Percentiles rank a stretch among this genome's conserved stretches.
These are phyloP conservation scores for Anguilla obscura DNA, from an alignment of 2,797 vertebrate species.

Conservation along the genomic window DNA sequence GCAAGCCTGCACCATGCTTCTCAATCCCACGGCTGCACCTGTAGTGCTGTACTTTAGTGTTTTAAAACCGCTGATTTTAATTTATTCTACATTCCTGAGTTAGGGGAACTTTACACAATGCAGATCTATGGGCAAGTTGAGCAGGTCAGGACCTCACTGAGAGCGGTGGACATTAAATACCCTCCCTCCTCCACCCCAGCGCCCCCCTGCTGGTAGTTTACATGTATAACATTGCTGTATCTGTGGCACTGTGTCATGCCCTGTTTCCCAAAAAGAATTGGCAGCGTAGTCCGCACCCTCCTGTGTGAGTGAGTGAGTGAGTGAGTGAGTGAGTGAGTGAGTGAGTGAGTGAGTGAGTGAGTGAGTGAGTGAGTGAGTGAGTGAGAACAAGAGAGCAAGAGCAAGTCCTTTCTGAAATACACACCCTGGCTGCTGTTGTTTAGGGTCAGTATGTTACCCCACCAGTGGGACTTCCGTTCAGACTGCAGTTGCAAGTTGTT, in stretches of 20 bases:
- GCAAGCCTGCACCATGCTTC: background rate
- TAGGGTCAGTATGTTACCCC: background rate
- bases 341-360: too few relatives aligned
- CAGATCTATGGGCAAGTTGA: background rate
- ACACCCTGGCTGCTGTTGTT: background rate
- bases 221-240: background rate
- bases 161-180: background rate
- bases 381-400: background rate
- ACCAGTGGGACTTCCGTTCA: background rate
- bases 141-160: background rate
- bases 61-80: background rate
- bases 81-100: background rate
- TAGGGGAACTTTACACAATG: background rate
- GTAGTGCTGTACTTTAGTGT: background rate
- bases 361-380: background rate
- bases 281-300: background rate
- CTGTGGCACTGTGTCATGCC: conserved; percentile 7
- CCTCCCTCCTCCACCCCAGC: background rate
- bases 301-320: background rate
- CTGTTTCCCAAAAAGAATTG: background rate
- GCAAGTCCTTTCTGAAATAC: background rate
- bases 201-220: conserved; percentile 10
- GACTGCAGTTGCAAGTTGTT: background rate
- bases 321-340: background rate
- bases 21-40: background rate